phyloP scores from a whole-genome alignment of 2,888 invertebrate species.

The Hirudinaria manillensis region DNA sequence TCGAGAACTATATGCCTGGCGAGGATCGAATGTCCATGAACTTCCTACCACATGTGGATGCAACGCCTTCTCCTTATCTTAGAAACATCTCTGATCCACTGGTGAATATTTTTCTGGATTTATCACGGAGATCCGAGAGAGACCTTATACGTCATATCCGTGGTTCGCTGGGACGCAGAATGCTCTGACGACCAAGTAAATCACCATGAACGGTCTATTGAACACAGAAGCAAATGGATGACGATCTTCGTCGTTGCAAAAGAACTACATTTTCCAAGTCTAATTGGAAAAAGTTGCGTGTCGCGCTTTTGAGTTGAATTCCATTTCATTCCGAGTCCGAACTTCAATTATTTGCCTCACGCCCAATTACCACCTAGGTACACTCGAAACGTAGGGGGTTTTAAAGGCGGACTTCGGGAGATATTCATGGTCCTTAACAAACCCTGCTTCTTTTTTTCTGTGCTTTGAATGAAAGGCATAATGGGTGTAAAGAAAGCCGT shows the following conservation, averaged over 20 bases:
- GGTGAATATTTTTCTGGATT: not conserved
- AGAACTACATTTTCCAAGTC: not conserved
- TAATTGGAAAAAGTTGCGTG: constrained; percentile 13
- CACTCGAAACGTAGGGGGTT: no score
- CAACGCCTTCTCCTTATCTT: not conserved
- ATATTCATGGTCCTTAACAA: no score
- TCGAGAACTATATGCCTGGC: not conserved
- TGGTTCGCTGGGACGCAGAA: constrained; percentile 13
- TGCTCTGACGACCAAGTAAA: not conserved
- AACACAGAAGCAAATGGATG: not conserved
- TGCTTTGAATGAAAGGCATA: no score
- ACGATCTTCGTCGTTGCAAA: constrained; percentile 9
- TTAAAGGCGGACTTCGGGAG: no score
- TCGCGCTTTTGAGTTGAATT: not conserved
- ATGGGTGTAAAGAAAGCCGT: no score
- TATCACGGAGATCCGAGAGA: not conserved
- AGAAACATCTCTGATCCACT: not conserved
- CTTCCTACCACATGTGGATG: no score
- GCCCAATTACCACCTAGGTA: no score
- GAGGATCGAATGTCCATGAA: not conserved
- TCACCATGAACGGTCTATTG: constrained; percentile 14
- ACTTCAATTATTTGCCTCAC: no score
- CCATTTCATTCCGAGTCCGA: no score
- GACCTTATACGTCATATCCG: constrained; percentile 4
- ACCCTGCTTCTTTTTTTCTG: no score